These are phyloP conservation scores for Nomia melanderi DNA, from an alignment of 1,140 invertebrate genomes.

Conservation along the genomic window DNA sequence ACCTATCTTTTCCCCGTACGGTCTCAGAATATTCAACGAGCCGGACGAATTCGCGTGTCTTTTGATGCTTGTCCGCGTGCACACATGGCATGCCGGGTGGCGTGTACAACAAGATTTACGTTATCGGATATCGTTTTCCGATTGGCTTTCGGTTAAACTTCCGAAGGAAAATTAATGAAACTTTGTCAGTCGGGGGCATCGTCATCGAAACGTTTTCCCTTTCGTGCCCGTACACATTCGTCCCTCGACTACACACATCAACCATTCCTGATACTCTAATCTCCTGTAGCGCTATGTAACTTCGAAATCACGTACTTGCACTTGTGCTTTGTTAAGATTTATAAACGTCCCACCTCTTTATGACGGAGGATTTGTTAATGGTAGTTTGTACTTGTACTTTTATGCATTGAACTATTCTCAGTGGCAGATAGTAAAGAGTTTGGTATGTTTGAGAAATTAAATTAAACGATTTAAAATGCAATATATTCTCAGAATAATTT, in stretches of 20 bases:
- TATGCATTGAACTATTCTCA: no score
- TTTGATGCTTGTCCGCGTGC: constrained; percentile 39
- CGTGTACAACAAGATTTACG: constrained; percentile 65
- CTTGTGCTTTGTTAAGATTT: no score
- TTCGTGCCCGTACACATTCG: not conserved
- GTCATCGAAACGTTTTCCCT: constrained; percentile 19
- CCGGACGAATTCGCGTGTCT: constrained; percentile 54
- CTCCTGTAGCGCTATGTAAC: no score
- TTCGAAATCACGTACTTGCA: no score
- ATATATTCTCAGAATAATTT: no score
- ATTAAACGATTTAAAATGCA: no score
- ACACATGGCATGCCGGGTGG: constrained; percentile 39
- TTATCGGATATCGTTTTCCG: constrained; percentile 76
- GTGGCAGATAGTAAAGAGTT: no score
- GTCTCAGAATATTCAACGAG: constrained; percentile 46
- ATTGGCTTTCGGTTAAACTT: constrained; percentile 68
- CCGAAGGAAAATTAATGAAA: constrained; percentile 68
- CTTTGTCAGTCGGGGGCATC: constrained; percentile 60
- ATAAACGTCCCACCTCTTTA: no score
- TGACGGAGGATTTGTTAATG: no score
- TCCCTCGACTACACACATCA: not conserved
- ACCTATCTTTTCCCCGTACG: constrained; percentile 35
- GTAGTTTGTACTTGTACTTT: no score
- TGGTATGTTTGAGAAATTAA: no score
- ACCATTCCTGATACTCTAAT: constrained; percentile 1